A percentile compares a stretch with the other conserved stretches of the same genome.
phyloP scores from a whole-genome alignment of 2,113 vertebrate genomes.

The Scalopus aquaticus region DNA sequence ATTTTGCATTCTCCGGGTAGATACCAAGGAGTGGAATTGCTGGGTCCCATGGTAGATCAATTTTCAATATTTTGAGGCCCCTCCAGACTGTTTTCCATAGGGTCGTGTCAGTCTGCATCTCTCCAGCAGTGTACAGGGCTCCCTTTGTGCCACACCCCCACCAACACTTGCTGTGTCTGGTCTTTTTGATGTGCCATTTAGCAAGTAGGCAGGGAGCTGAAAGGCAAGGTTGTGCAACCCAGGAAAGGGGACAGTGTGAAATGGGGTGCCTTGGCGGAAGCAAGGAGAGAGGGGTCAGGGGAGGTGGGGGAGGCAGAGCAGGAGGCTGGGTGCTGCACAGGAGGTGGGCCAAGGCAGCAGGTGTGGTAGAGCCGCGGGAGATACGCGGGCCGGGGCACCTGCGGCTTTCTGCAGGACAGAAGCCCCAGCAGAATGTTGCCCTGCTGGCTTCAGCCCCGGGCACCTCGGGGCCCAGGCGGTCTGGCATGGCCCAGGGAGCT shows the following conservation, averaged over 20 bases:
- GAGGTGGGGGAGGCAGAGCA: background rate
- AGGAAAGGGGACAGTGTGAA: background rate
- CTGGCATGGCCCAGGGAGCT: background rate
- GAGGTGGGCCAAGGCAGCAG: background rate
- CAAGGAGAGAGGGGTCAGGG: conserved; percentile 19
- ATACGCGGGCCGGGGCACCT: background rate
- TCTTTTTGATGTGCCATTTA: background rate
- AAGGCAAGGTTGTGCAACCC: background rate
- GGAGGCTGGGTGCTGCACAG: background rate
- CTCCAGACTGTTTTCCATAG: no score
- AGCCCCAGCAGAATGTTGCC: background rate
- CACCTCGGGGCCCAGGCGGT: background rate
- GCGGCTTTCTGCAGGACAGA: background rate
- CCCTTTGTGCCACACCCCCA: no score
- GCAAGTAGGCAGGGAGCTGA: background rate
- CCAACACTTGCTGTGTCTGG: no score
- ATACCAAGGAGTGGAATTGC: no score
- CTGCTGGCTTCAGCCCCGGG: background rate
- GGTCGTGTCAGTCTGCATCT: no score
- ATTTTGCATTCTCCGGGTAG: no score
- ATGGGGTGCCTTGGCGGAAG: background rate
- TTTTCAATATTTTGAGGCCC: no score
- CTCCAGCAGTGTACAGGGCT: no score
- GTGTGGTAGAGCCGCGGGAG: background rate
- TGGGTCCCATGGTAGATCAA: no score